These are phyloP conservation scores for Himalopsyche anomala DNA, from an alignment of 2,888 invertebrate species.

Conservation along the genomic window DNA sequence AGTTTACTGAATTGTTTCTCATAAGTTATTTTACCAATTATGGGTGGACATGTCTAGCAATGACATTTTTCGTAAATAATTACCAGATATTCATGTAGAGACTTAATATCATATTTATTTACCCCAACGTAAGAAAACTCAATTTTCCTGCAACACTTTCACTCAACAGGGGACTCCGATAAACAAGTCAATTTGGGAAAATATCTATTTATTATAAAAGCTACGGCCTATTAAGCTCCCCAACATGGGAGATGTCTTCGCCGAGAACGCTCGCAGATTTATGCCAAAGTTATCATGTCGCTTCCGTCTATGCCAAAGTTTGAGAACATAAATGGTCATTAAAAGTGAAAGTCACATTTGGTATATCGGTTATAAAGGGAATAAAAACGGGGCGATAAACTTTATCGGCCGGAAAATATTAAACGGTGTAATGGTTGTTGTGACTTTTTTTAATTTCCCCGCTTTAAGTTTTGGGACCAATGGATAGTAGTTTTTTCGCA, in stretches of 20 bases:
- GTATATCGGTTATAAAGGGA: slow-evolving; percentile 45
- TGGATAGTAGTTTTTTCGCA: slow-evolving; percentile 15
- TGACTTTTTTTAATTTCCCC: slow-evolving; percentile 49
- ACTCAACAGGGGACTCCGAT: neutral
- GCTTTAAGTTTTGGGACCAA: slow-evolving; percentile 11
- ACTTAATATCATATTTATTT: too few species aligned
- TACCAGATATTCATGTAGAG: too few species aligned
- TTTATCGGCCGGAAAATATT: slow-evolving; percentile 62
- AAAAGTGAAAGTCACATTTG: slow-evolving; percentile 61
- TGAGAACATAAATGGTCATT: slow-evolving; percentile 57
- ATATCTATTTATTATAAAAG: slow-evolving; percentile 2
- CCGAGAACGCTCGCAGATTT: neutral
- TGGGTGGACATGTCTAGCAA: too few species aligned
- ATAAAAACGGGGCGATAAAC: slow-evolving; percentile 57
- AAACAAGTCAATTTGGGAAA: slow-evolving; percentile 4
- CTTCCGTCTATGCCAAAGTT: slow-evolving; percentile 51
- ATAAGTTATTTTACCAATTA: too few species aligned
- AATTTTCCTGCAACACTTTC: neutral
- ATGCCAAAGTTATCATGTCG: slow-evolving; percentile 15
- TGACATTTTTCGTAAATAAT: too few species aligned
- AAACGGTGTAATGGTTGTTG: slow-evolving; percentile 53
- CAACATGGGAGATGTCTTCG: slow-evolving; percentile 1
- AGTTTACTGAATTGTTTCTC: too few species aligned
- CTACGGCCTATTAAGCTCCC: neutral
- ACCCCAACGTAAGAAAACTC: neutral